Base-by-base conservation (phyloP, 1,140 invertebrate species). In the Achroia grisella region DNA sequence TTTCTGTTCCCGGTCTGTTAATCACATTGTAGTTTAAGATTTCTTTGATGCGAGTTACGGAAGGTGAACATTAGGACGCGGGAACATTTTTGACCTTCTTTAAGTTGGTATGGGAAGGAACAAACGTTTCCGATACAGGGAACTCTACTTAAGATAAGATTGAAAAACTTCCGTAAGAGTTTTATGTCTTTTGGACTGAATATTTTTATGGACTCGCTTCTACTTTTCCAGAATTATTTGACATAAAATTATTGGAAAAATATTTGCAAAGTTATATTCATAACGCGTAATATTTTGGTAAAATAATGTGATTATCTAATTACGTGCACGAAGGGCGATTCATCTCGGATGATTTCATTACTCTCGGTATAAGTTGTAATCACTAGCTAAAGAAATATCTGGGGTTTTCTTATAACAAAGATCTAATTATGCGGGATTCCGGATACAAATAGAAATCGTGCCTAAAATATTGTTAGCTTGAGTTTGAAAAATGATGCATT, bases 161-260 rank as follows among this genome's bases (percentile, higher is more conserved):
- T 53, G 56, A 50, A 58, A 58, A 58, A 58, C 50, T 57, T 57
- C 39, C 23, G 12, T 35, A 17, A 10, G 27, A 43, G 13, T 58
- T 58, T 53, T 58, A 52, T 58, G 43, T 46, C 36, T 53, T 53
- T 48, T 35, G 32, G 43, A 41, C 13, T 6, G 32, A 46, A 51
- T 39, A 23, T 51, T 54, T 59, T 54, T 42, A 32, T 29, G 39
- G 37, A 39, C 40, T 44, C 17, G 36, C 48, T 42, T 48, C 37
- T 37, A 13, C 44, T 49, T n/a, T n/a, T n/a, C 36, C 34, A 33
- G 14, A 37, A 37, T 10, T 37, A 37, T 37, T 37, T 37, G 14
- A 10, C 12, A 37, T 17, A n/a, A 15, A 17, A n/a, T 37, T 15
- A 17, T 13, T 4, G 33, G 12, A 35, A 35, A 14, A 35, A 14